Percentiles rank a stretch among this genome's conserved stretches.
Evolutionary conservation across 1,140 invertebrate genomes (phyloP).

Genomic region (Eupristina koningsbergeri): DNA sequence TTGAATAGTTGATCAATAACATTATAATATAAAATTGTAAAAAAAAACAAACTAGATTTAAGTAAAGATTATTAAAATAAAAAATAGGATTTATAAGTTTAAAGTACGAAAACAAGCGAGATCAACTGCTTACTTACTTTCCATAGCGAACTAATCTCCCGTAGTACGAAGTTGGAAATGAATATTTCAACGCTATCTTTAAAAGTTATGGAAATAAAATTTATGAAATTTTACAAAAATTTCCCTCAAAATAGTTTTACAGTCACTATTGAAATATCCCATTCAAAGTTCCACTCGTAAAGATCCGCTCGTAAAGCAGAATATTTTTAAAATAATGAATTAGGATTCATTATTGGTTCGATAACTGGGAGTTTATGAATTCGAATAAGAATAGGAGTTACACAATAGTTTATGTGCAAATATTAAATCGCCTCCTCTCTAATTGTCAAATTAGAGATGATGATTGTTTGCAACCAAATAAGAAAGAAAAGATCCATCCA

Average conservation of each 20-base stretch:
- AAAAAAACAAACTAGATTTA: neutral
- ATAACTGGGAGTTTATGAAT: neutral
- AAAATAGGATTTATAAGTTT: neutral
- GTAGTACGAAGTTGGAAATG: neutral
- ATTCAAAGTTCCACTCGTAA: neutral
- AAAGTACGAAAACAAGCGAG: neutral
- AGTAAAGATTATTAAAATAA: neutral
- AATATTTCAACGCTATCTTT: neutral
- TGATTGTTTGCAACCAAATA: neutral
- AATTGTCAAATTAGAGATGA: neutral
- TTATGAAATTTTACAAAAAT: neutral
- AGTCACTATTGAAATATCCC: neutral
- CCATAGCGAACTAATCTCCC: neutral
- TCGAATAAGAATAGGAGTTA: neutral
- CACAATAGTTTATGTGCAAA: neutral
- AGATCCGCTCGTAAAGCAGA: neutral
- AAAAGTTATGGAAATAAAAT: conserved; percentile 9
- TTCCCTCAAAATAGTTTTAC: neutral
- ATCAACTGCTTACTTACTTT: neutral
- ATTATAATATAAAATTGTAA: neutral
- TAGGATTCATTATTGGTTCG: neutral
- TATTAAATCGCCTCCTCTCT: neutral
- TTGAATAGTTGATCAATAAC: neutral
- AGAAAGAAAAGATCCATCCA: neutral
- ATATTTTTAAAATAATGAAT: neutral